A percentile compares a stretch with the other conserved stretches of the same genome.
phyloP scores from a whole-genome alignment of 2,888 invertebrate species.

The Parthenolecanium corni region DNA sequence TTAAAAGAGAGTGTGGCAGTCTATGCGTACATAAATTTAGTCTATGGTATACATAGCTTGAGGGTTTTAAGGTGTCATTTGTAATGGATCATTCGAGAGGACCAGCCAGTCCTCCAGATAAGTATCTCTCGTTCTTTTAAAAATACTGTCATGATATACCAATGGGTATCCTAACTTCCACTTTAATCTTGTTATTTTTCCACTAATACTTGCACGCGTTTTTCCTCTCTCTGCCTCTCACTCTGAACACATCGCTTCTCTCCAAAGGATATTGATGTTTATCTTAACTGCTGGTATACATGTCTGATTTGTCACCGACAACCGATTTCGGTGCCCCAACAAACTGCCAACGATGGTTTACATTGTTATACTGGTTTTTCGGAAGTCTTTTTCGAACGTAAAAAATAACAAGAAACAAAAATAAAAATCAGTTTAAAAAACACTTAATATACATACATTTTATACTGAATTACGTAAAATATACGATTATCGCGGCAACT shows the following conservation, averaged over 20 bases:
- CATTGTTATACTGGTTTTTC: neutral
- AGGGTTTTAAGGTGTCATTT: conserved; percentile 26
- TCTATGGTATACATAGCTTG: neutral
- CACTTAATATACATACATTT: neutral
- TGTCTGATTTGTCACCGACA: conserved; percentile 27
- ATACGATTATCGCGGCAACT: too few relatives aligned
- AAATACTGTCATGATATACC: neutral
- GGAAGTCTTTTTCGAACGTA: neutral
- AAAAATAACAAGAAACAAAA: too few relatives aligned
- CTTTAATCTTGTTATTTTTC: conserved; percentile 26
- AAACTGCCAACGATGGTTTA: neutral
- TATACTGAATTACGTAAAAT: conserved; percentile 13
- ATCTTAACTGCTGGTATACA: conserved; percentile 28
- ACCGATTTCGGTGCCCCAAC: conserved; percentile 2
- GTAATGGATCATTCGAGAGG: conserved; percentile 19
- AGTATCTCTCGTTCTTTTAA: conserved; percentile 7
- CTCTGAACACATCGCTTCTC: neutral
- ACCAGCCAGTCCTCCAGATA: neutral
- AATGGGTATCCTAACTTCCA: conserved; percentile 17
- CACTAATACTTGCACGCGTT: conserved; percentile 6
- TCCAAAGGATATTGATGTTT: conserved; percentile 9
- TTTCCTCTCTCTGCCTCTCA: neutral
- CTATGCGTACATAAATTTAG: neutral
- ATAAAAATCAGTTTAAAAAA: neutral
- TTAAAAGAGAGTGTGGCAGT: neutral